phyloP scores from a whole-genome alignment of 2,113 vertebrate species.

The Tetrax tetrax region DNA sequence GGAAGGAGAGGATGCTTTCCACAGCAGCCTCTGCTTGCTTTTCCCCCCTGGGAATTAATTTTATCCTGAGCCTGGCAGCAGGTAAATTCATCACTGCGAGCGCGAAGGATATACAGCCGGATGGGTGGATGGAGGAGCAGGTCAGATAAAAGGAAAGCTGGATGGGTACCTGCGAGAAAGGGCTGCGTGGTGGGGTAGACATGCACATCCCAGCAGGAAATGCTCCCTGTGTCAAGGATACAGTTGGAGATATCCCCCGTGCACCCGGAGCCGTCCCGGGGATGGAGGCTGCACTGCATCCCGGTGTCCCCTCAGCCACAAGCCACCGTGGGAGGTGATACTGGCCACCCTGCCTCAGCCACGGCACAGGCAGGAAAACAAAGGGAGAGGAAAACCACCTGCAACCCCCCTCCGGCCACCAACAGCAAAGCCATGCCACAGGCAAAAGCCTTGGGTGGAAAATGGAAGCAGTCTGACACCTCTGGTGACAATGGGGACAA shows the following conservation, averaged over 20 bases:
- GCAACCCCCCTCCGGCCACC: not conserved
- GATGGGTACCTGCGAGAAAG: not conserved
- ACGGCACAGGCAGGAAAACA: not conserved
- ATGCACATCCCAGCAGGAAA: rapidly evolving
- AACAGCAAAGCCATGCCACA: not conserved
- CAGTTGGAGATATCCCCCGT: not conserved
- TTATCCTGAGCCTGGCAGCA: not conserved
- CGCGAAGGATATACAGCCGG: not conserved
- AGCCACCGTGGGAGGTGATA: not conserved
- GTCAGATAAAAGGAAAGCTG: not conserved
- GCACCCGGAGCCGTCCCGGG: rapidly evolving
- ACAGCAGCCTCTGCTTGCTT: not conserved
- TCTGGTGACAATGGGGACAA: not conserved
- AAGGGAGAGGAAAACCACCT: not conserved
- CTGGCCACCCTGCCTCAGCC: not conserved
- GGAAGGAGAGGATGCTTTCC: not conserved
- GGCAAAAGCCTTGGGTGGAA: not conserved
- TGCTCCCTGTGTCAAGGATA: not conserved
- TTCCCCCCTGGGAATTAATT: not conserved
- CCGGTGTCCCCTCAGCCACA: not conserved
- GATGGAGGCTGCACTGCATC: not conserved
- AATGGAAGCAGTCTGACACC: not conserved
- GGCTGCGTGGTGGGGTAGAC: not conserved
- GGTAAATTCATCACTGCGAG: not conserved
- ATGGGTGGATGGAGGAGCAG: not conserved